A percentile compares a stretch with the other conserved stretches of the same genome.
phyloP scores from a whole-genome alignment of 1,140 invertebrate species.

The Caenorhabditis brenneri region DNA sequence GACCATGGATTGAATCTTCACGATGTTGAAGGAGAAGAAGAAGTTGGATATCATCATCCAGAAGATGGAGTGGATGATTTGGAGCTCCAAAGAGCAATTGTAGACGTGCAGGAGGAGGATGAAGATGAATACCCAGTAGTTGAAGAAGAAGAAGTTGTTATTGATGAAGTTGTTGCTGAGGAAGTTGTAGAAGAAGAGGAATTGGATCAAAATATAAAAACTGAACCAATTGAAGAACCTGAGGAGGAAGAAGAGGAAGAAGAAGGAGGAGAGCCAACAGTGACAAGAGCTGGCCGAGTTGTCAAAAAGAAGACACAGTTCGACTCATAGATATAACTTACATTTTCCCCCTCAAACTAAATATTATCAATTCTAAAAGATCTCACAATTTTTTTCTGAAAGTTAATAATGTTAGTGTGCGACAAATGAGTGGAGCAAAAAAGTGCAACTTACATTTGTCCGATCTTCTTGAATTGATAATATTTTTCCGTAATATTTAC shows the following conservation, averaged over 20 bases:
- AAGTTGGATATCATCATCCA: background rate
- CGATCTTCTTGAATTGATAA: too few relatives aligned
- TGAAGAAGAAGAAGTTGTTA: background rate
- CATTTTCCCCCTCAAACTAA: too few relatives aligned
- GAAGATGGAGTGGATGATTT: background rate
- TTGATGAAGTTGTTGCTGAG: background rate
- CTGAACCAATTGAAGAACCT: background rate
- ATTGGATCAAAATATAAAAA: too few relatives aligned
- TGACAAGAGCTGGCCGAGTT: background rate
- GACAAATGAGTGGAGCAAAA: too few relatives aligned
- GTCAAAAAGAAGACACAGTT: slow-evolving; percentile 15
- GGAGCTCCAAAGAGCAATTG: background rate
- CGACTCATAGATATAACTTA: background rate
- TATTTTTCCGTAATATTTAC: too few relatives aligned
- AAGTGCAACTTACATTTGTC: too few relatives aligned
- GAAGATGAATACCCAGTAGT: background rate
- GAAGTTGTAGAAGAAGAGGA: background rate
- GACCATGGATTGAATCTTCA: background rate
- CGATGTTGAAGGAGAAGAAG: background rate
- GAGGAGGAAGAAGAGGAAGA: background rate
- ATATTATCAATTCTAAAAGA: too few relatives aligned
- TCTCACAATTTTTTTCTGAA: too few relatives aligned
- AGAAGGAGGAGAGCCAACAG: background rate
- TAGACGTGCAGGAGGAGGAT: background rate
- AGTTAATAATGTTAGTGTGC: too few relatives aligned